Base-by-base conservation (phyloP, 2,797 vertebrate genomes). In the Falco columbarius region DNA sequence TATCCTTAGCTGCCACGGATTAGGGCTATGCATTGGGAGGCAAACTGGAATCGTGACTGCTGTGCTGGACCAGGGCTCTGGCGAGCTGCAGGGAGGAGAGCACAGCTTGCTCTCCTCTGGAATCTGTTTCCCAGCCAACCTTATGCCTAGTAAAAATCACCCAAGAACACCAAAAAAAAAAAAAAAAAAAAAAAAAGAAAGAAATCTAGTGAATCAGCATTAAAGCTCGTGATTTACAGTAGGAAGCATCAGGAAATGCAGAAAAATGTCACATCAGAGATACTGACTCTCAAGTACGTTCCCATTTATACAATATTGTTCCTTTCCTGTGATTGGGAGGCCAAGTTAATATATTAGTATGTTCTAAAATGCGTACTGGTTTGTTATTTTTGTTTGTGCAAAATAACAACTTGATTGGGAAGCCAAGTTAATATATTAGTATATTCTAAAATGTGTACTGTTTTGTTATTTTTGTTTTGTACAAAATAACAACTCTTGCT, bases 191-290 rank as follows among this genome's bases (percentile, higher is more conserved):
- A 14, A 40, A n/a, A 26, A 26, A 16, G 7, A 9, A 8, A 46
- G 47, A 11, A 24, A 27, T 20, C 22, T 47, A 20, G 10, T 65
- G 74, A 92, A 65, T 94, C 92, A 96, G 83, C 88, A 76, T 73
- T 71, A 74, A 74, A 90, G n/a, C 81, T 91, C 1, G 1, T 93
- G 77, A 94, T 89, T 92, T 93, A 61, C 87, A 85, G 75, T 47
- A 80, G 42, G 68, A 95, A 89, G 54, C 47, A 59, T 56, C 76
- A 92, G 86, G 92, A 97, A 96, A 92, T 72, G 42, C 49, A 91
- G 58, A 93, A 86, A 86, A 82, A 76, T 38, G 47, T 73, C 68
- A 5, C 61, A 63, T 82, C 75, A 92, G 67, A 87, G 54, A 91
- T 76, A 77, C 42, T 65, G 86, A 71, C 42, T 44, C n/a, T 68